Percentiles rank a stretch among this genome's conserved stretches.
These are phyloP conservation scores for Cromileptes altivelis DNA, from an alignment of 2,113 vertebrate genomes.

Conservation along the genomic window DNA sequence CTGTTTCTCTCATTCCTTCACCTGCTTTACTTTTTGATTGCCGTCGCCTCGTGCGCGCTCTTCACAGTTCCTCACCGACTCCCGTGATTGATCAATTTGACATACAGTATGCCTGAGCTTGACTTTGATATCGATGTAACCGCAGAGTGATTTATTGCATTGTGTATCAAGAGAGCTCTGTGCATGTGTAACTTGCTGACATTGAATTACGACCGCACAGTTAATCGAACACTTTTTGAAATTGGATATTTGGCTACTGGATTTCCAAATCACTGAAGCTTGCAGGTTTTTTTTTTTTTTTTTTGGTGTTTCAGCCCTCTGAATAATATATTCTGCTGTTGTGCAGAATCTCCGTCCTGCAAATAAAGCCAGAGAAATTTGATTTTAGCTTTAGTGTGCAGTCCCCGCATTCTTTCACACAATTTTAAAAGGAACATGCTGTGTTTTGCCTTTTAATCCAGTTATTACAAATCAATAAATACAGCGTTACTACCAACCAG, in stretches of 20 bases:
- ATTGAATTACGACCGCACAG: constrained; percentile 57
- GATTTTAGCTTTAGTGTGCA: constrained; percentile 10
- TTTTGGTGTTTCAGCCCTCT: constrained; percentile 43
- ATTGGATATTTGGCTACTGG: constrained; percentile 61
- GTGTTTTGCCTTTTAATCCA: background rate
- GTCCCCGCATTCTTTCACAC: background rate
- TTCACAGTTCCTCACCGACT: background rate
- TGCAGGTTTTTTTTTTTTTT: constrained; percentile 57
- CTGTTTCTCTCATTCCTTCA: constrained; percentile 13
- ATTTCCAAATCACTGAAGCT: constrained; percentile 60
- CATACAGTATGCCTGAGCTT: constrained; percentile 42
- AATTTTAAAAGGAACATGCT: background rate
- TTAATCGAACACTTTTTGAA: constrained; percentile 71
- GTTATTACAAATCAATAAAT: background rate
- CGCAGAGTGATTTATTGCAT: constrained; percentile 61
- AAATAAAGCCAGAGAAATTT: constrained; percentile 18
- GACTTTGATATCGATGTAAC: constrained; percentile 58
- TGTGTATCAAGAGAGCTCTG: constrained; percentile 40
- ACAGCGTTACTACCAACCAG: background rate
- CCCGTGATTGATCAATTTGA: constrained; percentile 52
- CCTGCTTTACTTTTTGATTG: constrained; percentile 43
- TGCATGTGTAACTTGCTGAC: constrained; percentile 54
- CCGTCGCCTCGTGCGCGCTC: background rate
- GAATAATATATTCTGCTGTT: constrained; percentile 62
- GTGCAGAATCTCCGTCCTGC: constrained; percentile 33